Conservation (phyloP, 2,888 invertebrate species). For the Homarus gammarus region DNA sequence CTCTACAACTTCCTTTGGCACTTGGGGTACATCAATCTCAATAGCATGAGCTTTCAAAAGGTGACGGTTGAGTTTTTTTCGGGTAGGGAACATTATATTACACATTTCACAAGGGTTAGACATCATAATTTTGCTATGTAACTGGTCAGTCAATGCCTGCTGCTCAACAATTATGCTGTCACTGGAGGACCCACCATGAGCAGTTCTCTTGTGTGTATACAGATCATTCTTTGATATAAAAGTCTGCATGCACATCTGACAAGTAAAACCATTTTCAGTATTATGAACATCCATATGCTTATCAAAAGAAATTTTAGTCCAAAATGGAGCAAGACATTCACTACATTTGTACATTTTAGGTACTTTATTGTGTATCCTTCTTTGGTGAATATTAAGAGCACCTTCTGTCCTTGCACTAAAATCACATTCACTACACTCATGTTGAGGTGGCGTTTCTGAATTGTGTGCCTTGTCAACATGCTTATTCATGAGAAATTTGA, state of each 20-base stretch:
- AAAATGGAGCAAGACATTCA: constrained; percentile 21
- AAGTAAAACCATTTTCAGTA: neutral
- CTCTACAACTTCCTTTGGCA: constrained; percentile 10
- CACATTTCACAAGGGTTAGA: constrained; percentile 37
- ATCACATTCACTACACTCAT: constrained; percentile 40
- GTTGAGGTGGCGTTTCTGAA: neutral
- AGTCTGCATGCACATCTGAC: constrained; percentile 8
- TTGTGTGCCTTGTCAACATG: constrained; percentile 44
- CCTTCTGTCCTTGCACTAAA: constrained; percentile 24
- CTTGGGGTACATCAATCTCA: neutral
- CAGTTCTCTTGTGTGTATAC: neutral
- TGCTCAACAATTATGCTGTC: neutral
- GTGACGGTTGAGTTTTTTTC: constrained; percentile 13
- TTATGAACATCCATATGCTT: constrained; percentile 7
- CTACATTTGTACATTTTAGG: constrained; percentile 20
- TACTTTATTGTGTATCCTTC: constrained; percentile 2
- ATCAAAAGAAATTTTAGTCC: neutral
- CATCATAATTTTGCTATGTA: neutral
- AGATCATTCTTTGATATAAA: constrained; percentile 14
- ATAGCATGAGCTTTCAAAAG: constrained; percentile 13
- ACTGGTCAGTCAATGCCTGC: neutral
- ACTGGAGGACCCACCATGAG: neutral
- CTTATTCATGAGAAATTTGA: constrained; percentile 30
- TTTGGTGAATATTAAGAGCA: constrained; percentile 37
- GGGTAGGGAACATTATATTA: neutral